Base-by-base conservation (phyloP, 2,113 vertebrate genomes). In the Mirounga angustirostris region DNA sequence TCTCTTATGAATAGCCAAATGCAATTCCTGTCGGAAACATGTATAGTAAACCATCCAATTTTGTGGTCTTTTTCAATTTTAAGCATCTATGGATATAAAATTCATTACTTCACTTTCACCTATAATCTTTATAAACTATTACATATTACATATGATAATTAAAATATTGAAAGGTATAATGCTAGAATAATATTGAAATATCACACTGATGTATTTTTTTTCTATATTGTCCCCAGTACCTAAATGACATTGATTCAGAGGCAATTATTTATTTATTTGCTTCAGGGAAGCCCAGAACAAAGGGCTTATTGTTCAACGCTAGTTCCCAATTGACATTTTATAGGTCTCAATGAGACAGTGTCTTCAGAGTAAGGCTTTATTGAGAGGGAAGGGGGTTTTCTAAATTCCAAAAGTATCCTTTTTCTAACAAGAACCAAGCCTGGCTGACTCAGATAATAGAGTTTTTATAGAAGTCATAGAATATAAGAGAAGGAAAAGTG, bases 381-480 rank as follows among this genome's bases (percentile, higher is more conserved):
- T 46, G 43, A 80, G 46, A 73, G 22, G 86, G 16, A 82, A 78
- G 40, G 52, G 7, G 30, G 22, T 74, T 96, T 90, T 88, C 74
- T 80, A 90, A 96, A 93, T 82, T 96, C 50, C 15, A 54, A 69
- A 87, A 61, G 22, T 21, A 67, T 74, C 14, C 33, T 76, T 91
- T 79, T 91, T 89, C 73, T 89, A 96, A 92, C 12, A 71, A 89
- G 78, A 91, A 86, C 4, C 63, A 89, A 91, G 87, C 24, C 22
- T 97, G 78, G 9, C 18, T 94, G 36, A 59, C 50, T 97, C 65
- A 92, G 71, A 89, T 73, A 89, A 95, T 95, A 58, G 67, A 40
- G 61, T 50, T 95, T 96, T 94, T 93, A 71, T 54, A 58, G 86
- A 94, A 88, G 54, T 50, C 43, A 14, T 58, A 94, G 76, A 50